phyloP scores from a whole-genome alignment of 2,888 invertebrate species.

The Cantharis lateralis region DNA sequence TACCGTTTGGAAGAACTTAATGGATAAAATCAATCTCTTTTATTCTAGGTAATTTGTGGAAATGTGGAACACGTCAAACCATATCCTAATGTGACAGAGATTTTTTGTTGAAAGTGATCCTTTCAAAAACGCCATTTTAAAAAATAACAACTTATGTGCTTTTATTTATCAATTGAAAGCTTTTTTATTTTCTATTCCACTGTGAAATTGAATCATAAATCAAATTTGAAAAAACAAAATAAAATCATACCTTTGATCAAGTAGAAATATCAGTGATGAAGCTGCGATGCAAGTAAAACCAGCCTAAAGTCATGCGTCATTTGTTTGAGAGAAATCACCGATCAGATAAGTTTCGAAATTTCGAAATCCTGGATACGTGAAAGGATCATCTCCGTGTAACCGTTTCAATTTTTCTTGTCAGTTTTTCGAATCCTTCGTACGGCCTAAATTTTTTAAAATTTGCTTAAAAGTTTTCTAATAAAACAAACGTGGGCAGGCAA shows the following conservation, averaged over 20 bases:
- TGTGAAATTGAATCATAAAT: background rate
- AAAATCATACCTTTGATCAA: background rate
- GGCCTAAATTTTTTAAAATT: background rate
- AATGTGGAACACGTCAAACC: background rate
- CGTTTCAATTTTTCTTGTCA: background rate
- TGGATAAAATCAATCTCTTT: background rate
- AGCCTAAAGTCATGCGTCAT: background rate
- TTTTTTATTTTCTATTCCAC: background rate
- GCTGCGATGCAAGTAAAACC: background rate
- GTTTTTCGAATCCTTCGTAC: background rate
- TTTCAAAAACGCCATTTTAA: background rate
- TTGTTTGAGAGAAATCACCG: background rate
- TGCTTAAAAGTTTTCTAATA: background rate
- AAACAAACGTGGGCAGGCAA: background rate
- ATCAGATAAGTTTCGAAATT: background rate
- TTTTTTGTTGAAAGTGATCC: background rate
- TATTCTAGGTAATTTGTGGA: background rate
- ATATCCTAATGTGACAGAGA: background rate
- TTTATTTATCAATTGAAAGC: background rate
- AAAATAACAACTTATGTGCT: background rate
- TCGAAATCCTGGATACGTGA: background rate
- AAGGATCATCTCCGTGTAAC: background rate
- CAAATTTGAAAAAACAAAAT: background rate
- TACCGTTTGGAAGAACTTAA: background rate
- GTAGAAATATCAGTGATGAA: background rate